phyloP scores from a whole-genome alignment of 2,113 vertebrate species.

The Cryptoleucopteryx plumbea region DNA sequence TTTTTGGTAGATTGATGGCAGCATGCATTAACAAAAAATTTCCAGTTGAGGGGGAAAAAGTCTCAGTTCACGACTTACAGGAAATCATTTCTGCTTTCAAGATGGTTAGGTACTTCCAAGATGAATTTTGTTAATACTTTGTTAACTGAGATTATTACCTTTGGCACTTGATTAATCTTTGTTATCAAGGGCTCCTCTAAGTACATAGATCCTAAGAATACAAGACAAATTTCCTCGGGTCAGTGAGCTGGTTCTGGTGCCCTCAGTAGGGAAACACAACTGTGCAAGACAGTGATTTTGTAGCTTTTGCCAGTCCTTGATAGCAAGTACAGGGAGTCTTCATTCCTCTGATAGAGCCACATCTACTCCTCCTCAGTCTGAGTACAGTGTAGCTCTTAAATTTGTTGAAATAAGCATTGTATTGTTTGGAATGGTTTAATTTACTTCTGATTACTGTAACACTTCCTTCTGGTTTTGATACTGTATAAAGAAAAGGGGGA shows the following conservation, averaged over 20 bases:
- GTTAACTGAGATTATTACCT: neutral
- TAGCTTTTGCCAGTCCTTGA: neutral
- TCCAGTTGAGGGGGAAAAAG: neutral
- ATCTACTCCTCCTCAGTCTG: neutral
- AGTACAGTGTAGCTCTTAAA: neutral
- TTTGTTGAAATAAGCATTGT: neutral
- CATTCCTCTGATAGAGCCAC: neutral
- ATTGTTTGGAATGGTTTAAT: neutral
- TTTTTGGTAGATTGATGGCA: neutral
- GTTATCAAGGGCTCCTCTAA: neutral
- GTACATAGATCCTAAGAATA: neutral
- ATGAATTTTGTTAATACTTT: neutral
- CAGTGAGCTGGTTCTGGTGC: neutral
- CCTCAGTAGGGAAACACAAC: neutral
- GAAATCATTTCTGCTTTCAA: neutral
- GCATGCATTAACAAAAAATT: neutral
- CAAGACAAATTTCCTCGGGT: neutral
- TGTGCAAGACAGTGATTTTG: neutral
- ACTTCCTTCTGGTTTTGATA: neutral
- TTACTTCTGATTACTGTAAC: neutral
- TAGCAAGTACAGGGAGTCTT: neutral
- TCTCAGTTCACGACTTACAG: neutral
- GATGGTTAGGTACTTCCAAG: neutral
- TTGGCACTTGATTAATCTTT: neutral
- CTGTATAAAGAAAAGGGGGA: neutral